Base-by-base conservation (phyloP, 2,797 vertebrate genomes). In the Myiotriccus ornatus region DNA sequence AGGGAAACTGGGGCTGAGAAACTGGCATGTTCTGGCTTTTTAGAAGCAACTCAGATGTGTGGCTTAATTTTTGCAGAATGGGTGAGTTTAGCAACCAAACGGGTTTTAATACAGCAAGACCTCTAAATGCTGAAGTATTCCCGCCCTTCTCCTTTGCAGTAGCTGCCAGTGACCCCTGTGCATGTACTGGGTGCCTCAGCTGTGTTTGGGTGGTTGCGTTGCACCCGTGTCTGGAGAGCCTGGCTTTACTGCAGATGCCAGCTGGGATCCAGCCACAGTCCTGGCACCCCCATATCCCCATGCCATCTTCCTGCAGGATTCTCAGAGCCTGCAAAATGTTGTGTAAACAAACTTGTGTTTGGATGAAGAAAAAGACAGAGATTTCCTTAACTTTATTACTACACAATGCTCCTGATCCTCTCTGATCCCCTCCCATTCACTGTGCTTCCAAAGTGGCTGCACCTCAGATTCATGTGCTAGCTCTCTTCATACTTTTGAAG, bases 171-270 rank as follows among this genome's bases (percentile, higher is more conserved):
- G 53, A 56, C 6, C 7, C 23, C 32, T 28, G 41, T 62, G n/a
- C 6, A 0, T 2, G 14, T 39, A 16, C 15, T 30, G 30, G 64
- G 34, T 46, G 21, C 30, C 34, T 65, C 2, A 1, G n/a, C 2
- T 1, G 1, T 6, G 25, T 15, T 0, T 56, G 50, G 5, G 12
- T 15, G 32, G 15, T 16, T 69, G 23, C 20, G n/a, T n/a, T 0
- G 7, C 23, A 23, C 18, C 14, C 35, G 7, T 0, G 1, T 17
- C 28, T 14, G 41, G 37, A 65, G 8, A 75, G 2, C 11, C 7
- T 4, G n/a, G 22, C 12, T 32, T 15, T 50, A 35, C 65, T 44
- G 41, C 78, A 56, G 43, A 41, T 0, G 0, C 56, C 0, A 0
- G 11, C 5, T 7, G 27, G 30, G 46, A 59, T 47, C 35, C 1